Evolutionary conservation across 1,140 invertebrate genomes (phyloP).

Genomic region (Oryzaephilus surinamensis): DNA sequence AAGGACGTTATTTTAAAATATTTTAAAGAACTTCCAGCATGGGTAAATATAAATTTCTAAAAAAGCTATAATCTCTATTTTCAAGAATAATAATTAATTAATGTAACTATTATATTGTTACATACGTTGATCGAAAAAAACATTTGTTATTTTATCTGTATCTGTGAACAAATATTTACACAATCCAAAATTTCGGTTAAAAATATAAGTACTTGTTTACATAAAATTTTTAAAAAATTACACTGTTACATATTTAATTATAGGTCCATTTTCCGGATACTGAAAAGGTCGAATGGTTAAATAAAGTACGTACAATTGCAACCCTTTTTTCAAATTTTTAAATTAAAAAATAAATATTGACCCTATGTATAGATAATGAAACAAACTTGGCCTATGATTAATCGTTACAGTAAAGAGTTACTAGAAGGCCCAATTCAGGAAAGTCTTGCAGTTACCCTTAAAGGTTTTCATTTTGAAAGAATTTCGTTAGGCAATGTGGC

Average conservation of each 20-base stretch:
- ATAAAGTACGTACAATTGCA: conserved; percentile 9
- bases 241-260: conserved; percentile 1
- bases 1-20: conserved; percentile 13
- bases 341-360: not conserved
- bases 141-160: no score
- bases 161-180: no score
- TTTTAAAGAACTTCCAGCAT: conserved; percentile 15
- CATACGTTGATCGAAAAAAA: no score
- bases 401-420: conserved; percentile 15
- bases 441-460: conserved; percentile 13
- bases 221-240: not conserved
- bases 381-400: conserved; percentile 19
- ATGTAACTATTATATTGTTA: no score
- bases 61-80: not conserved
- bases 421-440: conserved; percentile 9
- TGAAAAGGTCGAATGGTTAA: conserved; percentile 23
- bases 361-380: conserved; percentile 12
- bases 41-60: conserved; percentile 11
- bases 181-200: no score
- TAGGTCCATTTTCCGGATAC: conserved; percentile 21
- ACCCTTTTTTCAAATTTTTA: not conserved
- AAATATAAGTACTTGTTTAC: no score
- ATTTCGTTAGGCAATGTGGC: conserved; percentile 17
- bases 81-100: not conserved
- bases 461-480: conserved; percentile 17